phyloP scores from a whole-genome alignment of 1,140 invertebrate genomes.

The Dreissena rostriformis region DNA sequence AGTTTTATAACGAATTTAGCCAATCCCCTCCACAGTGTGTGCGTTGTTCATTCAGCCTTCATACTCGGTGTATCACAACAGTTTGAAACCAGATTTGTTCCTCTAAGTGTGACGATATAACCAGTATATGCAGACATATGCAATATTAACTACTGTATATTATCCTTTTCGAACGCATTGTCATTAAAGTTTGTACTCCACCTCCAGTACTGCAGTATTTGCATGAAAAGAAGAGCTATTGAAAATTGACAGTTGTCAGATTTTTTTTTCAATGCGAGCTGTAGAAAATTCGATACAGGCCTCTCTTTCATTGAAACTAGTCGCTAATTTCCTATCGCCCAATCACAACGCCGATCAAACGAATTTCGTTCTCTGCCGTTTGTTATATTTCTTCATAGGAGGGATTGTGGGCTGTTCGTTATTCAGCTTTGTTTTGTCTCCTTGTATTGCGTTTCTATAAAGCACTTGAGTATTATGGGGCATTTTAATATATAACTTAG shows the following conservation, averaged over 20 bases:
- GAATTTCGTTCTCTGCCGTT: background rate
- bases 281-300: slow-evolving; percentile 49
- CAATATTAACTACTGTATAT: slow-evolving; percentile 9
- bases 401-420: background rate
- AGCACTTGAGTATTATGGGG: too few relatives aligned
- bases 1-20: too few relatives aligned
- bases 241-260: slow-evolving; percentile 53
- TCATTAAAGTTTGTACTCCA: slow-evolving; percentile 41
- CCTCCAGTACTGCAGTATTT: slow-evolving; percentile 39
- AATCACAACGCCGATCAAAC: slow-evolving; percentile 29
- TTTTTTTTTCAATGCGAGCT: slow-evolving; percentile 9
- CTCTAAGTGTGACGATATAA: slow-evolving; percentile 17
- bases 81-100: background rate
- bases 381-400: background rate
- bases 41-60: background rate
- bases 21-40: too few relatives aligned
- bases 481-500: too few relatives aligned
- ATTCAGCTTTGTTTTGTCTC: background rate
- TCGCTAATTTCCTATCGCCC: slow-evolving; percentile 38
- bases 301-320: background rate
- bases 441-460: background rate
- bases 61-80: background rate
- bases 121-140: slow-evolving; percentile 33
- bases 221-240: slow-evolving; percentile 26
- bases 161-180: slow-evolving; percentile 47